Conservation (phyloP, 2,797 vertebrate species). For the Mormyrus proboscirostris region DNA sequence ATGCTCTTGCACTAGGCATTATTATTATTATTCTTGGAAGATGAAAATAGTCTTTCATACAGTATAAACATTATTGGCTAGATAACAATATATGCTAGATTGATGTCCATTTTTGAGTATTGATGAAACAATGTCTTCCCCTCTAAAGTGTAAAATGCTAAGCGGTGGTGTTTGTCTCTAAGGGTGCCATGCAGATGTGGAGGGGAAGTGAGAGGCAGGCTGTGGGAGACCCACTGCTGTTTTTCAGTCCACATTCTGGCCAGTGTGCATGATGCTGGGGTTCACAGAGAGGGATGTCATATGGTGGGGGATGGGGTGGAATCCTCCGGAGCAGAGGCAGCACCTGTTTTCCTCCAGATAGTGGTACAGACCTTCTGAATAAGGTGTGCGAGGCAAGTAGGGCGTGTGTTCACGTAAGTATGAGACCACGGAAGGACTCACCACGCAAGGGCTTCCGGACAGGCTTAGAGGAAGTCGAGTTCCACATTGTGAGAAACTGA, state of each 20-base stretch:
- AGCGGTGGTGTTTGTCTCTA: background rate
- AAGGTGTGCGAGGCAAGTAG: conserved; percentile 37
- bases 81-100: background rate
- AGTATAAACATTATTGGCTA: background rate
- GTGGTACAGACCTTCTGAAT: conserved; percentile 19
- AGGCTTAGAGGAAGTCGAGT: background rate
- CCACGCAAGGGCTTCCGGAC: background rate
- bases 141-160: background rate
- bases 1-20: background rate
- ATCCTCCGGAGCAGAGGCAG: conserved; percentile 35
- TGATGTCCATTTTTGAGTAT: background rate
- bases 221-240: background rate
- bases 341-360: conserved; percentile 41
- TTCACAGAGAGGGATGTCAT: background rate
- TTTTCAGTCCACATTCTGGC: background rate
- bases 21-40: background rate
- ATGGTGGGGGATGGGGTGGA: background rate
- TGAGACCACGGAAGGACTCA: background rate
- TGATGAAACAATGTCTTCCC: background rate
- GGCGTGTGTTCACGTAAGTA: conserved; percentile 19
- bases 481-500: background rate
- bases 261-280: background rate
- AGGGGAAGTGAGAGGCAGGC: background rate
- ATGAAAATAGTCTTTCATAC: background rate
- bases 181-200: background rate